Conservation (phyloP, 2,888 invertebrate species). For the Drosophila anceps region DNA sequence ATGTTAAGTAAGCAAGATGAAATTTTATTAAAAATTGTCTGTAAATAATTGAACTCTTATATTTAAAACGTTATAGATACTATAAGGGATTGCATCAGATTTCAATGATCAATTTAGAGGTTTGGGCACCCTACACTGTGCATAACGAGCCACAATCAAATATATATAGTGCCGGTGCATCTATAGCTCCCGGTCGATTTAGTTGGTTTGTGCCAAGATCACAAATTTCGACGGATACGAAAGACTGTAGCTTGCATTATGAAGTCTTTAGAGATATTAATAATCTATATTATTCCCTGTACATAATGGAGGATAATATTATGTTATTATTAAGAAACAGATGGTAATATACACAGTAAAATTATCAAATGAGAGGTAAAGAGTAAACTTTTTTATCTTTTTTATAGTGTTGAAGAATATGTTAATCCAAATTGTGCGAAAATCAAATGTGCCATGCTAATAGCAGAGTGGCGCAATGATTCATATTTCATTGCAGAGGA, state of each 20-base stretch:
- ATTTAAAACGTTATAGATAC: conserved; percentile 24
- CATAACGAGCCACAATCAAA: conserved; percentile 74
- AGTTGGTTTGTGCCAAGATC: conserved; percentile 88
- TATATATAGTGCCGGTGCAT: conserved; percentile 86
- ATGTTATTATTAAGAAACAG: conserved; percentile 18
- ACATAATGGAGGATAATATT: conserved; percentile 65
- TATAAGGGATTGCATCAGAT: conserved; percentile 42
- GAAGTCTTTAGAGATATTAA: conserved; percentile 67
- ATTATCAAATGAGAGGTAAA: not conserved
- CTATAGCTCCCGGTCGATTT: conserved; percentile 86
- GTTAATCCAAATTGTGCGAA: conserved; percentile 56
- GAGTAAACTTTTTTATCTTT: not conserved
- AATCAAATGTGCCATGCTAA: conserved; percentile 85
- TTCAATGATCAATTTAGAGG: conserved; percentile 88
- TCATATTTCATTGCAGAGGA: conserved; percentile 87
- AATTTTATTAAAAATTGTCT: not conserved
- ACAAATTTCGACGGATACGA: conserved; percentile 65
- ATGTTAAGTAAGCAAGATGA: conserved; percentile 59
- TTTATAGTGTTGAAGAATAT: conserved; percentile 43
- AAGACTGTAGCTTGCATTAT: conserved; percentile 58
- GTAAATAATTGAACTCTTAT: not conserved
- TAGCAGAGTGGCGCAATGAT: conserved; percentile 86
- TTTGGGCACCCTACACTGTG: conserved; percentile 87
- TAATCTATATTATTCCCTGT: conserved; percentile 66
- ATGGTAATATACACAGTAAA: conserved; percentile 42